Evolutionary conservation across 2,113 vertebrate genomes (phyloP).

Genomic region (Ibidorhyncha struthersii): DNA sequence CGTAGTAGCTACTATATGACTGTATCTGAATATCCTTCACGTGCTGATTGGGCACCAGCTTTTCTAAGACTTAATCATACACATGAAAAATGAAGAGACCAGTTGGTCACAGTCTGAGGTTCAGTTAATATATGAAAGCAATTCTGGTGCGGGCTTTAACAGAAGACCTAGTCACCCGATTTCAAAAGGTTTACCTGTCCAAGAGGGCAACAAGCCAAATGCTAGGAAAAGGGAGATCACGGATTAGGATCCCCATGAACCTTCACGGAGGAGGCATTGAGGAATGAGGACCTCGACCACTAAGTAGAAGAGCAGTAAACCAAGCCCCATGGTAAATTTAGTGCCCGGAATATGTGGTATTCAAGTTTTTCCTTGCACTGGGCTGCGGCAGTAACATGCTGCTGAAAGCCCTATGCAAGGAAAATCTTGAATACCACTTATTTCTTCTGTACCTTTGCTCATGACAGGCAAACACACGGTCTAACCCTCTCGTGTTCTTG

Average conservation of each 20-base stretch:
- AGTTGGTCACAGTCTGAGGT: neutral
- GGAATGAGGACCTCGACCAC: neutral
- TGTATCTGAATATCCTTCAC: neutral
- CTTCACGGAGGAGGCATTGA: neutral
- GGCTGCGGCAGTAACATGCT: neutral
- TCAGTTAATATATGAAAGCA: neutral
- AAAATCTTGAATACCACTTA: fast-evolving
- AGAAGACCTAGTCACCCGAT: neutral
- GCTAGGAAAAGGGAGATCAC: neutral
- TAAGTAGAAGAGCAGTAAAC: neutral
- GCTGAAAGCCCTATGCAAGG: neutral
- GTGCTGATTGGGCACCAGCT: neutral
- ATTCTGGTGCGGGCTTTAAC: neutral
- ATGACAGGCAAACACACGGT: neutral
- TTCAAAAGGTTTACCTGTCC: neutral
- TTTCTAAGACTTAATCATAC: neutral
- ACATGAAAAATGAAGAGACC: neutral
- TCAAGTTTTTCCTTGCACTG: neutral
- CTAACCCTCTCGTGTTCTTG: neutral
- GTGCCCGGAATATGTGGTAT: neutral
- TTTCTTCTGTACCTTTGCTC: neutral
- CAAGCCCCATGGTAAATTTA: neutral
- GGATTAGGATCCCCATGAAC: neutral
- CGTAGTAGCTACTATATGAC: neutral
- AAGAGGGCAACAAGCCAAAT: neutral